Percentiles rank a stretch among this genome's conserved stretches.
Evolutionary conservation across 2,888 invertebrate genomes (phyloP).

Genomic region (Cinara cedri): DNA sequence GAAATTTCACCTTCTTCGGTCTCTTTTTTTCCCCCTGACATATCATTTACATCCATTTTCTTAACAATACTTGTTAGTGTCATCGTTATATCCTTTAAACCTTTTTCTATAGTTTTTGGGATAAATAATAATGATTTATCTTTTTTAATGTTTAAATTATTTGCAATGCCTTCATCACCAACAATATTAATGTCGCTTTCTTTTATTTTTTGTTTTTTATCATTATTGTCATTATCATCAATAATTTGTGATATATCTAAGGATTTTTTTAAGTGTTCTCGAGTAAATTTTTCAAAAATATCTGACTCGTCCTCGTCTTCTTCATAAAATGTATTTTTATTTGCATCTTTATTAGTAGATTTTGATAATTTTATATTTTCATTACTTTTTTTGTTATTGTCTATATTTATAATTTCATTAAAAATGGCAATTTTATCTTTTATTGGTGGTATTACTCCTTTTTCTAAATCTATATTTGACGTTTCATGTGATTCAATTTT

Average conservation of each 20-base stretch:
- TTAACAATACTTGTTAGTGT: constrained; percentile 50
- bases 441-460: background rate
- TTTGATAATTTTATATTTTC: constrained; percentile 12
- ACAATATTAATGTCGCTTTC: background rate
- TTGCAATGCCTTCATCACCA: constrained; percentile 9
- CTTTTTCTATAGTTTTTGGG: constrained; percentile 51
- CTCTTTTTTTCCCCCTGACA: constrained; percentile 38
- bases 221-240: background rate
- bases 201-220: background rate
- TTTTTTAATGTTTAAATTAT: background rate
- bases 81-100: constrained; percentile 51
- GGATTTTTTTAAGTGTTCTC: constrained; percentile 46
- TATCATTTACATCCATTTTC: constrained; percentile 48
- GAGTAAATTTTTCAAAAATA: constrained; percentile 37
- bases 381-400: background rate
- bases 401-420: background rate
- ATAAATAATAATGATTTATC: constrained; percentile 40
- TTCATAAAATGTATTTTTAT: constrained; percentile 59
- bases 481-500: background rate
- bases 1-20: background rate
- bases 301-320: constrained; percentile 56
- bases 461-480: background rate
- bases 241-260: background rate
- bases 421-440: background rate
- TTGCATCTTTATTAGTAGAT: constrained; percentile 58